A percentile compares a stretch with the other conserved stretches of the same genome.
These are phyloP conservation scores for Casuarius casuarius DNA, from an alignment of 2,113 vertebrate genomes.

Conservation along the genomic window DNA sequence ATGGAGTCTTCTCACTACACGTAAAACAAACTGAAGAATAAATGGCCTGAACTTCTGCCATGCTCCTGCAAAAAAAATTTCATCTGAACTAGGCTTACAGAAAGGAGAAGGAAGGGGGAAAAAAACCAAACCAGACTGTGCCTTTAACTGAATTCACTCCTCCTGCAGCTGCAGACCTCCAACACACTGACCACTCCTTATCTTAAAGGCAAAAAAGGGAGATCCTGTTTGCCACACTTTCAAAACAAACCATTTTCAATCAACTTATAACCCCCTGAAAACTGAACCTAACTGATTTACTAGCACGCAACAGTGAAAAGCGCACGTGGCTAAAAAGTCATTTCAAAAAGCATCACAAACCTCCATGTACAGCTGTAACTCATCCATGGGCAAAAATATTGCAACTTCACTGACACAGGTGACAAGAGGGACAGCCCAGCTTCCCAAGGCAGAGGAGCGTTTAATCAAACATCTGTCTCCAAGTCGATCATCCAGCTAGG, in stretches of 20 bases:
- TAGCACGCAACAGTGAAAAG: accelerated
- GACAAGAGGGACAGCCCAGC: not conserved
- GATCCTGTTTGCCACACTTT: not conserved
- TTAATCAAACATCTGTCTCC: not conserved
- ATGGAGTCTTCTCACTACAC: no score
- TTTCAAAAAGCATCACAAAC: not conserved
- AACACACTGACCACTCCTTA: not conserved
- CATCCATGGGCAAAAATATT: slow-evolving; percentile 8
- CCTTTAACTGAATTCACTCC: not conserved
- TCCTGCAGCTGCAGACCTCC: not conserved
- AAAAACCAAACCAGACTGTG: not conserved
- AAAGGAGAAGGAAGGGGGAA: not conserved
- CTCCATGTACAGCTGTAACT: not conserved
- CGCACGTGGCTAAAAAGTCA: accelerated
- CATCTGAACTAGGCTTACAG: not conserved
- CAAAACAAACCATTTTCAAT: not conserved
- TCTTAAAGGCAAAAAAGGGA: not conserved
- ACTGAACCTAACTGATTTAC: not conserved
- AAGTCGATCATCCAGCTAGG: accelerated
- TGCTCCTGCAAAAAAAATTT: not conserved
- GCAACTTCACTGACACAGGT: not conserved
- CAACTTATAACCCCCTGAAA: not conserved
- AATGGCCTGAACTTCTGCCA: not conserved
- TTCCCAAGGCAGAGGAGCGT: not conserved
- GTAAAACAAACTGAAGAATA: not conserved